Evolutionary conservation across 2,797 vertebrate species (phyloP), one percentile per base, ranked within the genome.

Genomic region (Taenioides sp.): DNA sequence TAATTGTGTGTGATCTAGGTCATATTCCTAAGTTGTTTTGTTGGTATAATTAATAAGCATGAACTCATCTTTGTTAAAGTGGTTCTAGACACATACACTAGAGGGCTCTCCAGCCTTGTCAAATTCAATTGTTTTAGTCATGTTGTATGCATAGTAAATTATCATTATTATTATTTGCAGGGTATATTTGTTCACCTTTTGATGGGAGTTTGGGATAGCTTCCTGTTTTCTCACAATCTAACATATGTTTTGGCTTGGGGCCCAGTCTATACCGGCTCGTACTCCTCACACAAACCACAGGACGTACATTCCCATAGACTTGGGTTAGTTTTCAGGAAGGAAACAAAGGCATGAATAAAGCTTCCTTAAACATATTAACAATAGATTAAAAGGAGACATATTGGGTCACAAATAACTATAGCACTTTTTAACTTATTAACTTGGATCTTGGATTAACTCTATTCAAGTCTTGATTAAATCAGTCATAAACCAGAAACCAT

Each of bases 241-340:
- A 4, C 43, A 7, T 5, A 10, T 31, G 27, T 7, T 16, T 14
- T 27, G 18, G 2, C 5, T 65, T 49, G 2, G 5, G 7, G 25
- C 40, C 63, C 7, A 49, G 18, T 2, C 23, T 20, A 7, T 40
- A 20, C 65, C 69, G 66, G 65, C 69, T 76, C 77, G 74, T 37
- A 23, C 16, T n/a, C 71, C 27, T 37, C 69, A 81, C 75, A 57
- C 54, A 57, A 23, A 60, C 84, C 72, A 81, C 83, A 84, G 84
- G 84, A 86, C 22, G 54, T 84, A 69, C 74, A 80, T 79, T 81
- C 85, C 67, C 72, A 79, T 58, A 50, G 67, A 75, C 80, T 70
- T 78, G 57, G 25, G 37, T 34, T 66, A 73, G 67, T 69, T 74
- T 75, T 84, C 67, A 90, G 85, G 86, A 91, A 87, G 90, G 89